phyloP scores from a whole-genome alignment of 1,140 invertebrate species.

The Pachyrhynchus sulphureomaculatus region DNA sequence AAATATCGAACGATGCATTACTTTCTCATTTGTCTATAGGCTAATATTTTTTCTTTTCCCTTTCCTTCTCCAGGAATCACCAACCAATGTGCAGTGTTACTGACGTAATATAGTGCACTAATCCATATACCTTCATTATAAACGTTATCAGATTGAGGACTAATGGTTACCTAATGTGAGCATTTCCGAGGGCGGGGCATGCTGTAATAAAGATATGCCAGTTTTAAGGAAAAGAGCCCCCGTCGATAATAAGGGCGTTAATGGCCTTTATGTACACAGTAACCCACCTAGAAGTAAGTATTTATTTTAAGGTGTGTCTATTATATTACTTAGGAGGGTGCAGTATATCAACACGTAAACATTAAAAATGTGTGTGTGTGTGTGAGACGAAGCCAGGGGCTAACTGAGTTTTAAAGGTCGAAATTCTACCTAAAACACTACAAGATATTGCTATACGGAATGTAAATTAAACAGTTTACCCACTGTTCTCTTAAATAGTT shows the following conservation, averaged over 20 bases:
- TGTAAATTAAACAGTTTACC: too few relatives aligned
- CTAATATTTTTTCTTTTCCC: too few relatives aligned
- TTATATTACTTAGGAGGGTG: slow-evolving; percentile 2
- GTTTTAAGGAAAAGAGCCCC: slow-evolving; percentile 27
- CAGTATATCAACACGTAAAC: neutral
- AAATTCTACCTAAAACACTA: too few relatives aligned
- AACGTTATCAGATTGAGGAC: neutral
- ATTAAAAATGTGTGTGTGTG: neutral
- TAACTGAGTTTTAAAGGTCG: too few relatives aligned
- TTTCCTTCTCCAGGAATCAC: too few relatives aligned
- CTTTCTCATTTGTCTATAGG: too few relatives aligned
- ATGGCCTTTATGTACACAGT: slow-evolving; percentile 60
- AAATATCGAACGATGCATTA: too few relatives aligned
- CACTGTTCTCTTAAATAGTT: too few relatives aligned
- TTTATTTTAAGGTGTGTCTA: slow-evolving; percentile 9
- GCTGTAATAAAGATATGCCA: slow-evolving; percentile 16
- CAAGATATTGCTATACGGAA: too few relatives aligned
- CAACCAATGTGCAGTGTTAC: too few relatives aligned
- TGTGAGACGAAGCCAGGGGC: neutral
- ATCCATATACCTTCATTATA: too few relatives aligned
- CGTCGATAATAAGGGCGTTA: slow-evolving; percentile 36
- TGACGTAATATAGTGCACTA: too few relatives aligned
- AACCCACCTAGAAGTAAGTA: slow-evolving; percentile 57
- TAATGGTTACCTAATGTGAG: neutral
- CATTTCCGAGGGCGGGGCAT: neutral